A percentile compares a stretch with the other conserved stretches of the same genome.
These are phyloP conservation scores for Porphyrio hochstetteri DNA, from an alignment of 2,113 vertebrate species.

Conservation along the genomic window DNA sequence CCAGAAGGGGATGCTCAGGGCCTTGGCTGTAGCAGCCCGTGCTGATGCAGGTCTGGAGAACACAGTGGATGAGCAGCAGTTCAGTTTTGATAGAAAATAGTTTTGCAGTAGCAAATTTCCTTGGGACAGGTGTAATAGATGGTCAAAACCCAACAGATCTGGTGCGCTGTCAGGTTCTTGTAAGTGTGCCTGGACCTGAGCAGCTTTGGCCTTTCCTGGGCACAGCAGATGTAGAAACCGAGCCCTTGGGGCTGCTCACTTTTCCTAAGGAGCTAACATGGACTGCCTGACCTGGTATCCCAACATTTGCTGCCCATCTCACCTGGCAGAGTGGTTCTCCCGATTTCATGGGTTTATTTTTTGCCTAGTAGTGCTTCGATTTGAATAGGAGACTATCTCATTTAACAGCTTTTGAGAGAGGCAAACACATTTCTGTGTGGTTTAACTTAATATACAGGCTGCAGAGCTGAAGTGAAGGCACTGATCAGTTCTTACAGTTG, in stretches of 20 bases:
- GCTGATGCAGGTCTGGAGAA: not conserved
- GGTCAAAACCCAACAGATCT: not conserved
- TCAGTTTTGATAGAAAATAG: not conserved
- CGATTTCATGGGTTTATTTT: not conserved
- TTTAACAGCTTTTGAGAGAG: slow-evolving; percentile 21
- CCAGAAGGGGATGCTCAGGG: not conserved
- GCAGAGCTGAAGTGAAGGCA: slow-evolving; percentile 13
- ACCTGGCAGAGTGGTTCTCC: not conserved
- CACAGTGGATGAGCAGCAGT: not conserved
- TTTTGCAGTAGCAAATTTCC: not conserved
- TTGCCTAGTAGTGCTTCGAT: not conserved
- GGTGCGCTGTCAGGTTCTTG: not conserved
- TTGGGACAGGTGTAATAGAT: not conserved
- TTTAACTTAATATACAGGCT: not conserved
- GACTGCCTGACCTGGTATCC: not conserved
- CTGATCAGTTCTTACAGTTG: slow-evolving; percentile 22
- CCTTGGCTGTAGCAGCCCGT: not conserved
- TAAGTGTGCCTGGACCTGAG: not conserved
- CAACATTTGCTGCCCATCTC: not conserved
- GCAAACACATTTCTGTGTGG: not conserved
- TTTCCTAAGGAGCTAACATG: not conserved
- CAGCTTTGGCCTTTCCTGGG: not conserved
- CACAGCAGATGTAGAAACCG: not conserved
- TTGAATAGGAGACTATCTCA: not conserved
- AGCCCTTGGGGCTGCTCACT: not conserved